Base-by-base conservation (phyloP, 2,888 invertebrate genomes). In the Patella depressa region DNA sequence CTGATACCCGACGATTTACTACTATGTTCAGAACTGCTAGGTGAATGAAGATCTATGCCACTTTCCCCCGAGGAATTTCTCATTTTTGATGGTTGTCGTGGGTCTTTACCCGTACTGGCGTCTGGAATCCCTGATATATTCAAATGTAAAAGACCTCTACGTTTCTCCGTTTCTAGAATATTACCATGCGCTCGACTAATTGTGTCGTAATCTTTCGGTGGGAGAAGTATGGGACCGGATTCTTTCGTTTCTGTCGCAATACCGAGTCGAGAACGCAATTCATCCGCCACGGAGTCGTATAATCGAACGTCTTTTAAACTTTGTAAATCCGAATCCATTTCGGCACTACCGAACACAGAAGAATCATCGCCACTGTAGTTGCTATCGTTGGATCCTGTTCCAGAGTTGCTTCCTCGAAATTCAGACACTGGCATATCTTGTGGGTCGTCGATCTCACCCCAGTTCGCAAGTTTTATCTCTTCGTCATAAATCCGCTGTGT, bases 131-230 rank as follows among this genome's bases (percentile, higher is more conserved):
- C 88, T 14, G 87, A 84, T 29, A 88, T 81, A 57, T 83, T 83
- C 53, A 84, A 80, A 73, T 88, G 86, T n/a, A 87, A 79, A 9
- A 45, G 45, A 78, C 87, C 86, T 57, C 86, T 83, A 9, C 88
- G 74, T 74, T 78, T 78, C 19, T 84, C 82, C 24, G 85, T 81
- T n/a, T 86, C 82, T 0, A 94, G 94, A 73, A 96, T 91, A 89
- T 96, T 95, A 11, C 96, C 96, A 81, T 95, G 86, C 3, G 85
- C 83, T 75, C 87, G 77, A 29, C 85, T 85, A 34, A 88, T 83
- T 1, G 97, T 97, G 92, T 98, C 98, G 93, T 98, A 98, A 92
- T 98, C 98, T 53, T 97, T 94, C 0, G 98, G 98, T 0, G 98
- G 98, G 80, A 98, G 93, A 34, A 98, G 93, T 75, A 98, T 94